These are phyloP conservation scores for Pelmatolapia mariae DNA, from an alignment of 2,113 vertebrate genomes.

Conservation along the genomic window DNA sequence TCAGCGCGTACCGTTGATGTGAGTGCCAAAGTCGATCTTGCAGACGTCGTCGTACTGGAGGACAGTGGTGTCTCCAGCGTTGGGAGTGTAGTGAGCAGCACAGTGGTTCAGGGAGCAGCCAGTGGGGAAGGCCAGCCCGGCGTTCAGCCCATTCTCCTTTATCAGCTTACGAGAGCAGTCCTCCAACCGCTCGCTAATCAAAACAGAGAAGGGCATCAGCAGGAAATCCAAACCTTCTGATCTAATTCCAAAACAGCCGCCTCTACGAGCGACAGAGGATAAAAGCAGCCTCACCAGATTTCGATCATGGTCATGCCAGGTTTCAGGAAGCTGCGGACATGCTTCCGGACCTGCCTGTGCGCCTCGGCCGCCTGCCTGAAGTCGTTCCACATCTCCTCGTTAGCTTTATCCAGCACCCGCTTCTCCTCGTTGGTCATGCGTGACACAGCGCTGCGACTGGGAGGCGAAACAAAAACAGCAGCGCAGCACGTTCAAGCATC, in stretches of 20 bases:
- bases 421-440: slow-evolving; percentile 88
- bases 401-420: slow-evolving; percentile 90
- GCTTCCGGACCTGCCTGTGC: slow-evolving; percentile 95
- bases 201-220: neutral
- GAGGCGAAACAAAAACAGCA: neutral
- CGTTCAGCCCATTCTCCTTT: slow-evolving; percentile 90
- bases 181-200: slow-evolving; percentile 57
- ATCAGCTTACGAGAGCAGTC: slow-evolving; percentile 95
- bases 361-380: slow-evolving; percentile 98
- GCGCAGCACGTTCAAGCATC: neutral
- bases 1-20: slow-evolving; percentile 82
- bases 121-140: slow-evolving; percentile 95
- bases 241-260: neutral
- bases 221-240: neutral
- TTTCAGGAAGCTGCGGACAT: slow-evolving; percentile 94
- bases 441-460: slow-evolving; percentile 86
- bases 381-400: slow-evolving; percentile 95
- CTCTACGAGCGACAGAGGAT: neutral
- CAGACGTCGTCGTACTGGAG: slow-evolving; percentile 97
- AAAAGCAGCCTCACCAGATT: slow-evolving; percentile 84
- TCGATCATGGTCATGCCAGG: slow-evolving; percentile 99
- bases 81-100: slow-evolving; percentile 99
- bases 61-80: slow-evolving; percentile 94
- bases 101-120: slow-evolving; percentile 98
- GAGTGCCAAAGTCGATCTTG: slow-evolving; percentile 99